These are phyloP conservation scores for Dascyllus trimaculatus DNA, from an alignment of 2,113 vertebrate species.

Conservation along the genomic window DNA sequence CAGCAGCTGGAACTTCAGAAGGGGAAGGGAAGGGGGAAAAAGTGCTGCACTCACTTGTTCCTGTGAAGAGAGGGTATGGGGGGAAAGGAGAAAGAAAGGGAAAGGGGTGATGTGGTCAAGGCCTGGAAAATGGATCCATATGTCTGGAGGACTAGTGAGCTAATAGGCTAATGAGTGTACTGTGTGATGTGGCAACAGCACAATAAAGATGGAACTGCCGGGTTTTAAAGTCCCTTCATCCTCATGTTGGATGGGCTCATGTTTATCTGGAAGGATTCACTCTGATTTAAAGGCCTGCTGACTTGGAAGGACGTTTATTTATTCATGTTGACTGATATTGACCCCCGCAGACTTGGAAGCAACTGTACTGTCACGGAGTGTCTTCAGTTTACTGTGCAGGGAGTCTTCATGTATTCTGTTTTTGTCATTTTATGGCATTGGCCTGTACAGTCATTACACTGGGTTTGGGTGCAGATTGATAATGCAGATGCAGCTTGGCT, in stretches of 20 bases:
- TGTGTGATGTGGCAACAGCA: conserved; percentile 41
- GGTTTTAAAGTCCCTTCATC: conserved; percentile 24
- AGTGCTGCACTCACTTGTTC: conserved; percentile 67
- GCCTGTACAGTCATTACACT: conserved; percentile 11
- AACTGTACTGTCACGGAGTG: neutral
- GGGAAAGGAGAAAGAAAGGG: conserved; percentile 28
- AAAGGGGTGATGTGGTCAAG: conserved; percentile 58
- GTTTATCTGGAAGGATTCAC: conserved; percentile 33
- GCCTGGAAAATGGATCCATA: conserved; percentile 68
- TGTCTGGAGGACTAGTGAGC: conserved; percentile 62
- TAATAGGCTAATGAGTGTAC: conserved; percentile 62
- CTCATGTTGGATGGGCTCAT: neutral
- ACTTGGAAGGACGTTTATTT: conserved; percentile 34
- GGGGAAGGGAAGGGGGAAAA: conserved; percentile 36
- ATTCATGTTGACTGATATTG: conserved; percentile 27
- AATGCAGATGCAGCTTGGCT: conserved; percentile 1
- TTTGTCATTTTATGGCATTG: neutral
- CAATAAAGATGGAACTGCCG: conserved; percentile 33
- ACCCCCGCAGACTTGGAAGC: conserved; percentile 23
- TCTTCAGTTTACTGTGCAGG: conserved; percentile 13
- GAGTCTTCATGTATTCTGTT: neutral
- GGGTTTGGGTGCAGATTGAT: conserved; percentile 6
- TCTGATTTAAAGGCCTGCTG: conserved; percentile 37
- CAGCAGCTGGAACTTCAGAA: conserved; percentile 77
- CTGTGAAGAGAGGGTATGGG: conserved; percentile 38